Base-by-base conservation (phyloP, 2,113 vertebrate species). In the Callionymus lyra region DNA sequence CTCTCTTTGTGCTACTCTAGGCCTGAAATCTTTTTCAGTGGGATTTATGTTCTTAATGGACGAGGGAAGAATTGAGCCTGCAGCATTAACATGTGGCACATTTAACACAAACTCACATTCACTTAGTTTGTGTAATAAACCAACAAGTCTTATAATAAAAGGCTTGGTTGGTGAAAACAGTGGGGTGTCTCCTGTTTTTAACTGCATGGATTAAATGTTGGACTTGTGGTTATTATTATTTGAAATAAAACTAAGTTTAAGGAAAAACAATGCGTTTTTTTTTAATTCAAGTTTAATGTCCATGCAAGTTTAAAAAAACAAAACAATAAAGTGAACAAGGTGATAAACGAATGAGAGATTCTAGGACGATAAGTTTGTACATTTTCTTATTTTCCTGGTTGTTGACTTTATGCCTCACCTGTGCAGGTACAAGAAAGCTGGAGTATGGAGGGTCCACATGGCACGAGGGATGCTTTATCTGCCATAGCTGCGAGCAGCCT, bases 401-500 rank as follows among this genome's bases (percentile, higher is more conserved):
- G 37, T 2, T 56, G 19, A 48, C 21, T 9, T 21, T 16, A 32
- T 8, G 10, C 46, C 8, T 48, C 9, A 10, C 34, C 21, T 13
- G 12, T 56, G 21, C 21, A 99, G 95, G 95, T 6, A 92, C 91
- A 6, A 90, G 91, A 69, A 99, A 99, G 78, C 79, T 99, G 70
- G 95, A 99, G 79, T 99, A 99, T 2, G 85, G 82, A 0, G 93
- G 95, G 11, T 90, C 90, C 47, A 98, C 95, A 1, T 99, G 95
- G 95, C 95, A 99, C 0, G 95, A 99, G 55, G 84, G 83, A 43
- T 99, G 95, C 75, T 99, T 99, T 74, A 86, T 93, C 53, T 99
- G 95, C 84, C 91, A 91, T 72, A 91, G 89, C 79, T 98, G 94
- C 68, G 86, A 94, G 65, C 90, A 99, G 83, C 95, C 95, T 2